Conservation (phyloP, 2,888 invertebrate species). For the Watsonalla binaria region DNA sequence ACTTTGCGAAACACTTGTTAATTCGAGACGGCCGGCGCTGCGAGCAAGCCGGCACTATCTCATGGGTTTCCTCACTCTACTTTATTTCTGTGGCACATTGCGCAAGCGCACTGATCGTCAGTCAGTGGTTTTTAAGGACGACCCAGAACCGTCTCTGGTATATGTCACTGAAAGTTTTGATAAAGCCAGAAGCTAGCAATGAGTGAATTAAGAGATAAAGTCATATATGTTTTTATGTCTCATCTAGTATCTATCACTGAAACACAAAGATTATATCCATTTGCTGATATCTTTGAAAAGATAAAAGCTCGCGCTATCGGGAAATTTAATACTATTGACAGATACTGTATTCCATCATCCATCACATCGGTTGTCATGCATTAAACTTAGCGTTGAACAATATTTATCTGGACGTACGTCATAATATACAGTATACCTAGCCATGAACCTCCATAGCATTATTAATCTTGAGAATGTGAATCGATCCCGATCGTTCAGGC, state of each 20-base stretch:
- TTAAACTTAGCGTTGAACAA: background rate
- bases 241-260: too few relatives aligned
- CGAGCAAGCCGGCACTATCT: slow-evolving; percentile 36
- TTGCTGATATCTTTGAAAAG: background rate
- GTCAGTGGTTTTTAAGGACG: background rate
- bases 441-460: too few relatives aligned
- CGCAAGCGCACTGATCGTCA: slow-evolving; percentile 39
- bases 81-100: slow-evolving; percentile 61
- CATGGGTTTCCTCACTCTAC: slow-evolving; percentile 43
- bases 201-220: too few relatives aligned
- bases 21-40: slow-evolving; percentile 25
- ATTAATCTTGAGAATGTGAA: too few relatives aligned
- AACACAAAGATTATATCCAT: background rate
- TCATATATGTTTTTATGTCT: too few relatives aligned
- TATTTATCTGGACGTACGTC: background rate
- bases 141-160: background rate
- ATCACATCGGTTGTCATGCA: background rate
- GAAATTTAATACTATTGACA: slow-evolving; percentile 1
- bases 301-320: background rate
- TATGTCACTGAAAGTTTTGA: background rate
- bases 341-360: background rate
- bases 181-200: too few relatives aligned
- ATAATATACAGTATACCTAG: too few relatives aligned
- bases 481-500: too few relatives aligned
- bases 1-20: slow-evolving; percentile 55